Evolutionary conservation across 2,888 invertebrate genomes (phyloP), one percentile per base, ranked within the genome.

Genomic region (Muschampia plurimacula): DNA sequence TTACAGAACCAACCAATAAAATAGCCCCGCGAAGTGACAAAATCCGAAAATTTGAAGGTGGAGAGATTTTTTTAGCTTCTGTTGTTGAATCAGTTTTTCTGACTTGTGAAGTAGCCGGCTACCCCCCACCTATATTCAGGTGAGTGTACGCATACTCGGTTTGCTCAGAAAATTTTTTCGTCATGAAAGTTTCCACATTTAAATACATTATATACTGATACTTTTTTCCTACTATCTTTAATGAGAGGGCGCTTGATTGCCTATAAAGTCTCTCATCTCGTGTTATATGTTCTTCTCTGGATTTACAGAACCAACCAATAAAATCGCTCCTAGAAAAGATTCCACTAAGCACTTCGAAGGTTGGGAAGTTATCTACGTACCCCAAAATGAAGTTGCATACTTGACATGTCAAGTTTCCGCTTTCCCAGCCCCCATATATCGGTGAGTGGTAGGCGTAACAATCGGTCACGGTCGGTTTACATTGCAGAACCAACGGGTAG

Each of bases 401-500:
- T 89, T 97, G 86, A 95, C 96, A 79, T 97, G 97, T 88, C 96
- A 96, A 86, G 95, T 96, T 78, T 96, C 96, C 83, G 96, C 96
- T 82, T 96, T 95, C 86, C 97, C 97, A 76, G 95, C 95, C 76
- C 97, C 97, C 75, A 82, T 95, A 77, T 96, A 95, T 95, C 96
- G 96, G 97, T 97, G 96, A 94, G 95, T 95, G 83, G 70, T 75
- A 77, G 84, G 86, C 74, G 73, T 71, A 73, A 83, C 73, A 80
- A 81, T 83, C 81, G 84, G 83, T 85, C 83, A 86, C 79, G 79
- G 83, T 85, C 78, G 83, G 80, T 87, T 89, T 91, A 77, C 77
- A 83, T 91, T 92, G 79, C 94, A 97, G 96, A 96, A 85, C 96
- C 96, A 15, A 95, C 96, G 79, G 96, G 96, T 89, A 96, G 96